phyloP scores from a whole-genome alignment of 1,140 invertebrate species.

The Cotesia typhae region DNA sequence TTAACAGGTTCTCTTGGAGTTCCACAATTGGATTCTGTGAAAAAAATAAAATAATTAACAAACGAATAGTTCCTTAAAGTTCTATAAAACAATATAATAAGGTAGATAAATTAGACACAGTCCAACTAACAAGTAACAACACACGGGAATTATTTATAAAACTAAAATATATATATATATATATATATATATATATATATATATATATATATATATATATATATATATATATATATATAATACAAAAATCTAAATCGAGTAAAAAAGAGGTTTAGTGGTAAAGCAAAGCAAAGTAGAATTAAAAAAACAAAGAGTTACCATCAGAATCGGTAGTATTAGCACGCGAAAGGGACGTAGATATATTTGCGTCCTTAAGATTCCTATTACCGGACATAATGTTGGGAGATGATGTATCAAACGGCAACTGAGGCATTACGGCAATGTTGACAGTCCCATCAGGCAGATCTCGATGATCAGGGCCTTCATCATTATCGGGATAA shows the following conservation, averaged over 20 bases:
- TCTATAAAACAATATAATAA: too few relatives aligned
- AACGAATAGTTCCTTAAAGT: too few relatives aligned
- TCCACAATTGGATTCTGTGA: not conserved
- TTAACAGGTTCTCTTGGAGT: constrained; percentile 39
- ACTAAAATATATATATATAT: not conserved
- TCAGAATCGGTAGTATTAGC: constrained; percentile 40
- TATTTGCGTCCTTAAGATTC: constrained; percentile 44
- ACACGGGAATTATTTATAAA: too few relatives aligned
- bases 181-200: not conserved
- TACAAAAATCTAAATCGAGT: too few relatives aligned
- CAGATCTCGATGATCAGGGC: constrained; percentile 36
- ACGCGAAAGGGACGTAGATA: constrained; percentile 41
- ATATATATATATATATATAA: too few relatives aligned
- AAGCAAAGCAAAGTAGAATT: not conserved
- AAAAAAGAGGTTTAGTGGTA: not conserved
- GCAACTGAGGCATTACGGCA: constrained; percentile 27
- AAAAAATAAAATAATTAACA: not conserved
- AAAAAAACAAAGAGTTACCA: constrained; percentile 38
- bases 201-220: too few relatives aligned
- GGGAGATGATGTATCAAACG: constrained; percentile 34
- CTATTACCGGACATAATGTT: constrained; percentile 46
- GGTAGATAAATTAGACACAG: too few relatives aligned
- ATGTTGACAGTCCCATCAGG: constrained; percentile 29
- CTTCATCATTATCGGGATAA: constrained; percentile 35
- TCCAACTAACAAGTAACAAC: too few relatives aligned